A percentile compares a stretch with the other conserved stretches of the same genome.
Evolutionary conservation across 1,140 invertebrate genomes (phyloP).

Genomic region (Pararge aegeria): DNA sequence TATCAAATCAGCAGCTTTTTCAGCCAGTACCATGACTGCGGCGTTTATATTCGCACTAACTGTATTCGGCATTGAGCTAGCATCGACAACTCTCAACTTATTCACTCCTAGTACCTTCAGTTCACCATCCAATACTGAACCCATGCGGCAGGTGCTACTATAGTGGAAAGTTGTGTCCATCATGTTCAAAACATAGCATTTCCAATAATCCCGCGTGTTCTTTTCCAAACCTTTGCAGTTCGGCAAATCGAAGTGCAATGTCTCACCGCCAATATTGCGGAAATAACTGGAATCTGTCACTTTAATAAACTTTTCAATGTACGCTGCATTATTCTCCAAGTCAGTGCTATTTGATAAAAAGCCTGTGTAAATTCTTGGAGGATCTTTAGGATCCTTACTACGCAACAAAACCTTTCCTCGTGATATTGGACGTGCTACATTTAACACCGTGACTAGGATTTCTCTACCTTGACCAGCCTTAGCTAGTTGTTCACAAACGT

Average conservation of each 20-base stretch:
- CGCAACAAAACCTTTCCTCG: background rate
- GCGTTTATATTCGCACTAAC: constrained; percentile 37
- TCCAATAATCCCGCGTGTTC: constrained; percentile 54
- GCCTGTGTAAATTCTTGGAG: constrained; percentile 17
- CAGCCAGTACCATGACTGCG: constrained; percentile 33
- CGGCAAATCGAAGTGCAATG: constrained; percentile 21
- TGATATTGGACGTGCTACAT: constrained; percentile 1
- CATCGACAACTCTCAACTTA: constrained; percentile 41
- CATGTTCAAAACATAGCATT: constrained; percentile 59
- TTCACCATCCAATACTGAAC: constrained; percentile 64
- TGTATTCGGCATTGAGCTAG: constrained; percentile 42
- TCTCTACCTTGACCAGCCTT: constrained; percentile 6
- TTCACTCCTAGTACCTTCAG: constrained; percentile 62
- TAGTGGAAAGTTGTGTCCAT: constrained; percentile 64
- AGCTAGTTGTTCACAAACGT: background rate
- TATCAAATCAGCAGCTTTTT: constrained; percentile 38
- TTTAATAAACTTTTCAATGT: constrained; percentile 19
- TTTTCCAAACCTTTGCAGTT: background rate
- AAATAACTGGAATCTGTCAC: constrained; percentile 22
- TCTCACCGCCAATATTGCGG: constrained; percentile 11
- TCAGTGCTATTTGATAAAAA: constrained; percentile 62
- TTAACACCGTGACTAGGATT: constrained; percentile 20
- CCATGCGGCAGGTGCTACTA: constrained; percentile 78
- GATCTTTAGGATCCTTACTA: constrained; percentile 13
- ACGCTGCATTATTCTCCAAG: constrained; percentile 58